Base-by-base conservation (phyloP, 2,113 vertebrate genomes). In the Euleptes europaea region DNA sequence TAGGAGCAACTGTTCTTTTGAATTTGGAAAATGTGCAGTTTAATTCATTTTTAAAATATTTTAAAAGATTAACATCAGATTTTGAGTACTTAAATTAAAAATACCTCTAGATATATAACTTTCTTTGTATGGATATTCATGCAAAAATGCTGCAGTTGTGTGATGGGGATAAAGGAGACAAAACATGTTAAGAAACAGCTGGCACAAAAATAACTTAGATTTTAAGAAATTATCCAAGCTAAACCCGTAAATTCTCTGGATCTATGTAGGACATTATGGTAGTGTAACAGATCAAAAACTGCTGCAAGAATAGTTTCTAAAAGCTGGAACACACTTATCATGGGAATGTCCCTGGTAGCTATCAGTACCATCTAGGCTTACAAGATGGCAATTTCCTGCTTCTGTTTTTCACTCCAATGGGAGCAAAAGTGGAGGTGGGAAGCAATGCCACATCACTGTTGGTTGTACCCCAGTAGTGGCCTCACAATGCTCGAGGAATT, bases 21-120 rank as follows among this genome's bases (percentile, higher is more conserved):
- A 54, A 67, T 72, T 83, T 91, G 84, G 83, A 94, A 88, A 90
- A 49, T 81, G 86, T 86, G 5, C 28, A 78, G 13, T 80, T 93
- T 87, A 83, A 40, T 77, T 87, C 87, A 72, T 51, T 88, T 90
- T 74, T 57, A 91, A 84, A 83, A 86, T 71, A 63, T 88, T 88
- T 67, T 73, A 80, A 80, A 88, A 87, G 72, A 71, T 42, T 28
- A 63, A 33, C 6, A 26, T 21, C 28, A 79, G 69, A n/a, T 65
- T 89, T 92, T 88, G 87, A 81, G 75, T 44, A 38, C 2, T 90
- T 81, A 82, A 23, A 38, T 85, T 49, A 80, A 87, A 82, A 84
- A 60, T 85, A 78, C 26, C 35, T 70, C 42, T 70, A 57, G 19
- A 78, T 54, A 38, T 78, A 70, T 28, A 84, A n/a, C 66, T 79